Evolutionary conservation across 1,140 invertebrate genomes (phyloP).

Genomic region (Aradophagus sp.): DNA sequence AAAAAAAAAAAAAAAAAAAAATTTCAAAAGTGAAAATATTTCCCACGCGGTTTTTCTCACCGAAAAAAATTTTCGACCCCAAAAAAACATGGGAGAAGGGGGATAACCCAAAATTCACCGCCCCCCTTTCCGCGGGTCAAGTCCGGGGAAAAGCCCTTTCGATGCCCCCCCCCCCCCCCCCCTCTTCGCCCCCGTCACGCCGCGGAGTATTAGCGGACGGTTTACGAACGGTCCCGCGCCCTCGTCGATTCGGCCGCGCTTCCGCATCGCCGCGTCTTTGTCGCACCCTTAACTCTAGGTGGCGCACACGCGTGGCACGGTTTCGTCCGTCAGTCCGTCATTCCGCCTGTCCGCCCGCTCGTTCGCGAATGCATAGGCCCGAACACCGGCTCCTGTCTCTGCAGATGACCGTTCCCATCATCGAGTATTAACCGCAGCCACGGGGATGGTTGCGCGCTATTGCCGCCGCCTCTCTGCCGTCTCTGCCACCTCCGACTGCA

Average conservation of each 20-base stretch:
- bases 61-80: too few species aligned
- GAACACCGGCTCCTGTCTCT: slow-evolving; percentile 69
- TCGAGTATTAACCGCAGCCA: slow-evolving; percentile 76
- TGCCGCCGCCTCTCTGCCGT: slow-evolving; percentile 38
- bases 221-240: too few species aligned
- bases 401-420: slow-evolving; percentile 76
- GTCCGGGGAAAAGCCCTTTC: too few species aligned
- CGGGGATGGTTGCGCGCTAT: slow-evolving; percentile 62
- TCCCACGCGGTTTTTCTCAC: too few species aligned
- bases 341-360: slow-evolving; percentile 44
- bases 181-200: too few species aligned
- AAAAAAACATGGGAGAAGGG: too few species aligned
- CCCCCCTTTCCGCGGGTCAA: too few species aligned
- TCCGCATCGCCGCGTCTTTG: slow-evolving; percentile 15
- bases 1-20: too few species aligned
- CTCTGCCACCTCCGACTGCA: slow-evolving; percentile 46
- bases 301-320: slow-evolving; percentile 69
- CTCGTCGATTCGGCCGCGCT: background rate
- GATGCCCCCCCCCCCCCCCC: too few species aligned
- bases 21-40: too few species aligned
- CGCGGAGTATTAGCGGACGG: too few species aligned
- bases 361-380: slow-evolving; percentile 66
- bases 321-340: slow-evolving; percentile 64
- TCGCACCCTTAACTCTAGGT: slow-evolving; percentile 59
- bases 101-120: too few species aligned